Percentiles rank a stretch among this genome's conserved stretches.
phyloP scores from a whole-genome alignment of 2,888 invertebrate genomes.

The Rhabditoides inermis region DNA sequence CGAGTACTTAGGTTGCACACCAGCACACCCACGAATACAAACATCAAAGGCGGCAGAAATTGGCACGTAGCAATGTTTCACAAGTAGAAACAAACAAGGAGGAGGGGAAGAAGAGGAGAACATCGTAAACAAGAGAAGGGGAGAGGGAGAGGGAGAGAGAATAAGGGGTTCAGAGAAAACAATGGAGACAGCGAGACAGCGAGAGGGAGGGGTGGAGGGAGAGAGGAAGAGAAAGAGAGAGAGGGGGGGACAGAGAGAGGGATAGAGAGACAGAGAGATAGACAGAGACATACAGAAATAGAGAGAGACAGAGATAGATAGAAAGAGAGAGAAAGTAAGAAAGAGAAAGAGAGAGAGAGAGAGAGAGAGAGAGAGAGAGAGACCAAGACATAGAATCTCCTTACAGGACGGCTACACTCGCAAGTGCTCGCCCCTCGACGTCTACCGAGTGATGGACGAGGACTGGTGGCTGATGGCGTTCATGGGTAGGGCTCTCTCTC shows the following conservation, averaged over 20 bases:
- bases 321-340: background rate
- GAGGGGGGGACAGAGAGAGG: too few species aligned
- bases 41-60: too few species aligned
- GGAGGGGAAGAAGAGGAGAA: too few species aligned
- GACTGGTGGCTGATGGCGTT: slow-evolving; percentile 37
- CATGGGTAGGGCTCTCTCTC: slow-evolving; percentile 8
- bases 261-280: too few species aligned
- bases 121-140: too few species aligned
- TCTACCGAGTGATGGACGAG: slow-evolving; percentile 23
- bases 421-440: slow-evolving; percentile 17
- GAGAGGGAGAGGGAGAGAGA: slow-evolving; percentile 1
- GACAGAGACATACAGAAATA: too few species aligned
- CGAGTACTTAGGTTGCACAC: too few species aligned
- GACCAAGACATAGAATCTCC: background rate
- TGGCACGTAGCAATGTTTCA: too few species aligned
- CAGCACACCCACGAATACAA: too few species aligned
- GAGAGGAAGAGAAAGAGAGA: slow-evolving; percentile 7
- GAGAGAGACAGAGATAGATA: too few species aligned
- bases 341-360: slow-evolving; percentile 4
- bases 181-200: slow-evolving; percentile 3
- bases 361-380: background rate
- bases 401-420: background rate
- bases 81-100: too few species aligned
- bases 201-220: background rate
- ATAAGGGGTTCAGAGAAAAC: slow-evolving; percentile 7